These are phyloP conservation scores for Eupithecia vulgata DNA, from an alignment of 2,888 invertebrate species.

Conservation along the genomic window DNA sequence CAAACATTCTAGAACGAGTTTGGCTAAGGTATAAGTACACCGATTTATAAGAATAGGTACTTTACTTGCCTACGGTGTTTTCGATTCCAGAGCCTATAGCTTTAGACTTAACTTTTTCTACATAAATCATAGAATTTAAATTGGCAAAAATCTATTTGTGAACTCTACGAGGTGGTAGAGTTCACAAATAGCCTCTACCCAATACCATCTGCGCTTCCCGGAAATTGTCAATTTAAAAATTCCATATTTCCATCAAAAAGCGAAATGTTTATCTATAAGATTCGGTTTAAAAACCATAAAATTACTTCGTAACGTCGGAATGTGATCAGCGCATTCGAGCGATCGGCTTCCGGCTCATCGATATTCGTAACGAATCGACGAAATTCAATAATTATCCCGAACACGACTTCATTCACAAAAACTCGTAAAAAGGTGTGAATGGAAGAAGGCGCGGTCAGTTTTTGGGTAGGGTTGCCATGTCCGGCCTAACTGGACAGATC, in stretches of 20 bases:
- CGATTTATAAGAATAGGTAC: background rate
- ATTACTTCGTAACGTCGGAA: conserved; percentile 78
- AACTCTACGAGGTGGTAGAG: too few relatives aligned
- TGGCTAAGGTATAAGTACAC: too few relatives aligned
- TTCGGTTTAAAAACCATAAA: conserved; percentile 80
- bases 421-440: conserved; percentile 82
- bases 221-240: conserved; percentile 54
- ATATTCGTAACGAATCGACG: conserved; percentile 83
- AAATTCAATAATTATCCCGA: conserved; percentile 84
- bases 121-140: background rate
- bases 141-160: background rate
- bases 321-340: conserved; percentile 71
- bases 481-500: conserved; percentile 4
- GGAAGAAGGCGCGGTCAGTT: conserved; percentile 76
- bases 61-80: background rate
- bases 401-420: conserved; percentile 84
- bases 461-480: conserved; percentile 54
- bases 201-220: background rate
- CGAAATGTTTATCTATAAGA: conserved; percentile 51
- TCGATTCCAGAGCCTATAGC: background rate
- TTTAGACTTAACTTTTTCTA: background rate
- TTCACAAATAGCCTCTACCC: too few relatives aligned
- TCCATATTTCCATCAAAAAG: conserved; percentile 16
- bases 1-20: too few relatives aligned
- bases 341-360: conserved; percentile 81